These are phyloP conservation scores for Ginglymostoma cirratum DNA, from an alignment of 2,113 vertebrate genomes.

Conservation along the genomic window DNA sequence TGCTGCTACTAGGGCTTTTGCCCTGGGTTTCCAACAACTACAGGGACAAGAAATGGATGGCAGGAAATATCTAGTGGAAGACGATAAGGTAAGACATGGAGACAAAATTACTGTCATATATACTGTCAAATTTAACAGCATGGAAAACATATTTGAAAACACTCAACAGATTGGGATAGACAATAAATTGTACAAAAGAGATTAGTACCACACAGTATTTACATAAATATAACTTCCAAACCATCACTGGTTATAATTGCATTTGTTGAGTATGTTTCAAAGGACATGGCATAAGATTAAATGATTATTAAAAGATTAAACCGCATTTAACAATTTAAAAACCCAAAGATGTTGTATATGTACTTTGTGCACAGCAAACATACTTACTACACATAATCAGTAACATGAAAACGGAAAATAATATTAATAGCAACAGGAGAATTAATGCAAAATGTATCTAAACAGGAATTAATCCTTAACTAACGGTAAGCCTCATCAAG, in stretches of 20 bases:
- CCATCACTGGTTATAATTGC: neutral
- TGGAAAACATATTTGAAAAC: neutral
- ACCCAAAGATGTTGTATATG: neutral
- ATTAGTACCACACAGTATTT: neutral
- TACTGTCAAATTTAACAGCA: neutral
- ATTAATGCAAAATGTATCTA: neutral
- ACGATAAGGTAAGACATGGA: neutral
- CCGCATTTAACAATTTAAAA: no score
- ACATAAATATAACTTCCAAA: neutral
- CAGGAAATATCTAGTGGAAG: neutral
- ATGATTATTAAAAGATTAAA: neutral
- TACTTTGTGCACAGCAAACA: neutral
- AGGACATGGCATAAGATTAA: neutral
- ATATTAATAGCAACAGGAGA: neutral
- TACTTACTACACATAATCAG: neutral
- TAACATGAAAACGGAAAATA: neutral
- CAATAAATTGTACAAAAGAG: neutral
- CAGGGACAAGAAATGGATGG: neutral
- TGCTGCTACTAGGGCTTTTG: neutral
- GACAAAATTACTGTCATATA: neutral
- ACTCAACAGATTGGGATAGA: neutral
- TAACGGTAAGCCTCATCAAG: neutral
- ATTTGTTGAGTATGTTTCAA: neutral
- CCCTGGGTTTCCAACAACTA: neutral
- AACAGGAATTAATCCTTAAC: slow-evolving; percentile 13